These are phyloP conservation scores for Phragmatobia fuliginosa DNA, from an alignment of 2,888 invertebrate species.

Conservation along the genomic window DNA sequence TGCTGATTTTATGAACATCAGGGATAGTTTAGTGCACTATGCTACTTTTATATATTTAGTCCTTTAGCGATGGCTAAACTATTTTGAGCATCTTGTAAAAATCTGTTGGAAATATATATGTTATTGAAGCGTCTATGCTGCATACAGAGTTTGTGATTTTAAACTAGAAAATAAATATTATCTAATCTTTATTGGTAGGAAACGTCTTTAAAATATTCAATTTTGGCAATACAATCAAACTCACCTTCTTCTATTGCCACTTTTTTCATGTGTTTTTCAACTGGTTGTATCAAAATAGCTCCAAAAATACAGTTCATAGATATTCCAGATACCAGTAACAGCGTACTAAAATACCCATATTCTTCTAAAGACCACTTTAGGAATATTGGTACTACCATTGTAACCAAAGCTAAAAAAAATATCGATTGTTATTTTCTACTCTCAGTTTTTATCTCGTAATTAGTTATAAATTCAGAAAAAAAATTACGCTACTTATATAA, in stretches of 20 bases:
- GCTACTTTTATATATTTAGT: too few relatives aligned
- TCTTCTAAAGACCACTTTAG: constrained; percentile 84
- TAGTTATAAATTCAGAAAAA: too few relatives aligned
- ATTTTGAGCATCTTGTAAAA: too few relatives aligned
- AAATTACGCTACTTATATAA: too few relatives aligned
- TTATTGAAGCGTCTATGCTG: background rate
- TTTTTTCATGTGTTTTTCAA: constrained; percentile 87
- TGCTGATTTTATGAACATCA: background rate
- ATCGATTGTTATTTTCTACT: too few relatives aligned
- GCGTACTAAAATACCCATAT: constrained; percentile 89
- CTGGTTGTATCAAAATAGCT: constrained; percentile 89
- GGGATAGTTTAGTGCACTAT: background rate
- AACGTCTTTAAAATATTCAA: background rate
- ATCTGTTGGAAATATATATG: background rate
- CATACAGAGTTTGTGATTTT: background rate
- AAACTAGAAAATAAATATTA: too few relatives aligned
- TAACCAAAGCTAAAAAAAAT: constrained; percentile 79
- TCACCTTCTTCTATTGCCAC: constrained; percentile 54
- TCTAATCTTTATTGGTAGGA: too few relatives aligned
- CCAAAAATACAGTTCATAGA: constrained; percentile 88
- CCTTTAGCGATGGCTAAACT: too few relatives aligned
- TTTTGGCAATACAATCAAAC: background rate
- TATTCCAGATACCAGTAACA: constrained; percentile 87
- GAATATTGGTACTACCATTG: constrained; percentile 87
- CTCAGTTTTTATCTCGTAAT: background rate